phyloP scores from a whole-genome alignment of 2,888 invertebrate genomes.

The Synanthedon tipuliformis region DNA sequence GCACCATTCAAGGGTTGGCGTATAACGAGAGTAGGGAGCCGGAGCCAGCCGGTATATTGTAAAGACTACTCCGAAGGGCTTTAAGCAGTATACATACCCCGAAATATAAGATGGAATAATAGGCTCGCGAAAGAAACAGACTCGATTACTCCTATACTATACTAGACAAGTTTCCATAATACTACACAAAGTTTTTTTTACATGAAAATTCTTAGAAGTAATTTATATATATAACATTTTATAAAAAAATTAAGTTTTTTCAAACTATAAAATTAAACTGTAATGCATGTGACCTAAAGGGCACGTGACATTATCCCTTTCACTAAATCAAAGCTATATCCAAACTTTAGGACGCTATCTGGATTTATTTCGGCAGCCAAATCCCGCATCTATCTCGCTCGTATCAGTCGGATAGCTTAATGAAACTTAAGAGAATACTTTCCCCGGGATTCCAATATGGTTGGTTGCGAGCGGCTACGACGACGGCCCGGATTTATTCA shows the following conservation, averaged over 20 bases:
- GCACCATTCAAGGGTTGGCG: not conserved
- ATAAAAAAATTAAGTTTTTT: too few relatives aligned
- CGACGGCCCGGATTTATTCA: slow-evolving; percentile 52
- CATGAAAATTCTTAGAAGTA: too few relatives aligned
- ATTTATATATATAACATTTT: too few relatives aligned
- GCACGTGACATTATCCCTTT: not conserved
- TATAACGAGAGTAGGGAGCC: not conserved
- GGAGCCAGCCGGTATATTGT: too few relatives aligned
- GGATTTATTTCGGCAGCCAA: slow-evolving; percentile 18
- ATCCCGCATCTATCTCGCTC: slow-evolving; percentile 24
- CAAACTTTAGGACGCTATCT: slow-evolving; percentile 11
- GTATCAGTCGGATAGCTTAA: slow-evolving; percentile 59
- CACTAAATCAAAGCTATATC: not conserved
- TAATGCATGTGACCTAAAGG: too few relatives aligned
- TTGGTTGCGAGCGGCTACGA: slow-evolving; percentile 27
- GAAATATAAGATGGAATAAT: too few relatives aligned
- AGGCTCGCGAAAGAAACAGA: too few relatives aligned
- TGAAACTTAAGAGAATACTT: slow-evolving; percentile 66
- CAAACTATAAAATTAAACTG: too few relatives aligned
- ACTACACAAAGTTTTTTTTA: too few relatives aligned
- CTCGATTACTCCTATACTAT: too few relatives aligned
- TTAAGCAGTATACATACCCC: not conserved
- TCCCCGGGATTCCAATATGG: slow-evolving; percentile 54
- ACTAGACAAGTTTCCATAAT: too few relatives aligned
- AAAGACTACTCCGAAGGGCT: slow-evolving; percentile 4